These are phyloP conservation scores for Psix sp. DNA, from an alignment of 1,140 invertebrate genomes.

Conservation along the genomic window DNA sequence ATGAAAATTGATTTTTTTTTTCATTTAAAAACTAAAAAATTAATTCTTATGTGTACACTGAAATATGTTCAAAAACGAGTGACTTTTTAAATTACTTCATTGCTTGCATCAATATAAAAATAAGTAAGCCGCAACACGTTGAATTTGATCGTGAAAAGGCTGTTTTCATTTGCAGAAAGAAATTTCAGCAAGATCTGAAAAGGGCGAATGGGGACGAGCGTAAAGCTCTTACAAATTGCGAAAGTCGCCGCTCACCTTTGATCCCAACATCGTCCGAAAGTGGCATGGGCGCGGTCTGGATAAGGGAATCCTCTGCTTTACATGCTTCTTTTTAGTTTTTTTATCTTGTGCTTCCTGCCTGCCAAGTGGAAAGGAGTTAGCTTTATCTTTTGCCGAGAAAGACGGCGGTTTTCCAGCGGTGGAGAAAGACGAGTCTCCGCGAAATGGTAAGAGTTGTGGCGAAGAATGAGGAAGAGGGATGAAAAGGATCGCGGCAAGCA, in stretches of 20 bases:
- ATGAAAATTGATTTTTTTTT: not conserved
- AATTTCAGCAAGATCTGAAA: conserved; percentile 46
- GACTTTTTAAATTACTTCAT: not conserved
- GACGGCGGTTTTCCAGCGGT: conserved; percentile 31
- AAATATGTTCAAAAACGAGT: not conserved
- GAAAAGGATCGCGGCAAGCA: conserved; percentile 53
- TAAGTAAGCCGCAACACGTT: conserved; percentile 18
- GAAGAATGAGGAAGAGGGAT: conserved; percentile 33
- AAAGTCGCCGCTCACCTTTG: conserved; percentile 55
- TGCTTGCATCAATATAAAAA: not conserved
- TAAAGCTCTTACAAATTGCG: conserved; percentile 58
- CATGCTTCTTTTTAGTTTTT: conserved; percentile 44
- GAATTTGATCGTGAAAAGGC: conserved; percentile 44
- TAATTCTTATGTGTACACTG: no score
- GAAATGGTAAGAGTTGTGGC: conserved; percentile 37
- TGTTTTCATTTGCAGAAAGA: conserved; percentile 50
- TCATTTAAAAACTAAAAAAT: not conserved
- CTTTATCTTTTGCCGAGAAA: conserved; percentile 39
- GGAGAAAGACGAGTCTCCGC: conserved; percentile 36
- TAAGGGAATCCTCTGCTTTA: conserved; percentile 56
- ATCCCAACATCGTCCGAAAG: conserved; percentile 54
- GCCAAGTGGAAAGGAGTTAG: conserved; percentile 47
- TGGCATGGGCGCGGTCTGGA: conserved; percentile 48
- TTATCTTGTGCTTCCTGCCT: conserved; percentile 39
- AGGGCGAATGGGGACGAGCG: conserved; percentile 49